Base-by-base conservation (phyloP, 1,140 invertebrate species). In the Procambarus clarkii region DNA sequence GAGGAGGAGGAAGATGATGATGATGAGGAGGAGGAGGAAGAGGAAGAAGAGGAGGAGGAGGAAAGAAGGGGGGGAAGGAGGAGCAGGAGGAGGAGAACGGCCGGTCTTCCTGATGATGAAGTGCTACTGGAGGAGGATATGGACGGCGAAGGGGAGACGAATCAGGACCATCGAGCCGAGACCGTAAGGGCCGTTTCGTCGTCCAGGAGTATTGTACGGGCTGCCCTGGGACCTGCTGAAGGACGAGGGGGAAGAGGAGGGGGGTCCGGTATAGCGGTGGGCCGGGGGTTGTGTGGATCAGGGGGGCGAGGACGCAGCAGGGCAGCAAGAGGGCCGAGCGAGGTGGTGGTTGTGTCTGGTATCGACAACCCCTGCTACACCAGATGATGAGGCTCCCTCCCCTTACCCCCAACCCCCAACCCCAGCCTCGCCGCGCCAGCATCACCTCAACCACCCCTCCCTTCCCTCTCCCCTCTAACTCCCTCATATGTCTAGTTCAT, bases 281-380 rank as follows among this genome's bases (percentile, higher is more conserved):
- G 44, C 48, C 50, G 91, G 79, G 8, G 64, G 21, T 21, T 58
- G 64, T 21, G 60, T 58, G 76, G 74, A 46, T 24, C 64, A 44
- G 69, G 77, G 76, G 80, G 34, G 60, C 34, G n/a, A 44, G 50
- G 44, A 64, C 64, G 24, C 9, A 44, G 58, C 46, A 54, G 54
- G 45, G 11, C 45, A 34, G 48, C 50, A 45, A n/a, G 21, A 13
- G 48, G 76, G 78, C 9, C 60, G 58, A 44, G 44, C 71, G 11
- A 54, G 58, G 50, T 79, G 54, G n/a, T 78, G 34, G 44, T 48
- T 45, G 82, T 88, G 34, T 78, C 48, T 15, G 91, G 86, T 44
- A 84, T 88, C 18, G 91, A 92, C 81, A 92, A 92, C 44, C 91
- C 91, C 18, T 92, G 91, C 60, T 92, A 92, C 45, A 87, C 88